Evolutionary conservation across 2,888 invertebrate genomes (phyloP), one percentile per base, ranked within the genome.

Genomic region (Onchidella celtica): DNA sequence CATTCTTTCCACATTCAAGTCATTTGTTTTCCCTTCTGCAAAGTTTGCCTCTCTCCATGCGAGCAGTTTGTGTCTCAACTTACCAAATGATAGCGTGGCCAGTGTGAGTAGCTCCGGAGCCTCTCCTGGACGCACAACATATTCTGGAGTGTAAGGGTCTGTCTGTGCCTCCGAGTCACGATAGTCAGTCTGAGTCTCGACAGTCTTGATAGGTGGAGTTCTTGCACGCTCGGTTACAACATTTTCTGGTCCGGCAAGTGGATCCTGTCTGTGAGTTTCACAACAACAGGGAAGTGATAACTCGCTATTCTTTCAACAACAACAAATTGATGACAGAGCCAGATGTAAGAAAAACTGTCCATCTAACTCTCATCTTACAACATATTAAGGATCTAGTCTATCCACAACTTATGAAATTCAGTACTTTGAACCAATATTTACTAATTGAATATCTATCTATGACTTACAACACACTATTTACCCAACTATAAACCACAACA

Each of bases 161-260:
- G 97, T 97, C 93, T 97, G 97, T 0, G 96, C 95, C 85, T 96
- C 96, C 0, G 95, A 95, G 88, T 97, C 97, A 81, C 97, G 95
- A 91, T 94, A 96, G 79, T 95, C 92, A 0, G 96, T 96, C 93
- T 97, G 96, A 0, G 95, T 95, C 63, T 94, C 95, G 70, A 94
- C 94, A 81, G 93, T 95, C 83, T 90, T 92, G 36, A 88, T 88
- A 9, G 86, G 83, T 1, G 91, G 91, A 6, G 91, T 91, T 17
- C 87, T 89, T 4, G 90, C 85, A 63, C 90, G 85, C 82, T 90
- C 90, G 14, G 88, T 81, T 9, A 81, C 81, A 80, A 87, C 81
- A 72, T 86, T 87, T 6, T 90, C 91, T 55, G 88, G 86, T 0
- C 88, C 90, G 9, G 89, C 88, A 36, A 92, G 84, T 0, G 90